These are phyloP conservation scores for Suncus etruscus DNA, from an alignment of 2,113 vertebrate genomes.

Conservation along the genomic window DNA sequence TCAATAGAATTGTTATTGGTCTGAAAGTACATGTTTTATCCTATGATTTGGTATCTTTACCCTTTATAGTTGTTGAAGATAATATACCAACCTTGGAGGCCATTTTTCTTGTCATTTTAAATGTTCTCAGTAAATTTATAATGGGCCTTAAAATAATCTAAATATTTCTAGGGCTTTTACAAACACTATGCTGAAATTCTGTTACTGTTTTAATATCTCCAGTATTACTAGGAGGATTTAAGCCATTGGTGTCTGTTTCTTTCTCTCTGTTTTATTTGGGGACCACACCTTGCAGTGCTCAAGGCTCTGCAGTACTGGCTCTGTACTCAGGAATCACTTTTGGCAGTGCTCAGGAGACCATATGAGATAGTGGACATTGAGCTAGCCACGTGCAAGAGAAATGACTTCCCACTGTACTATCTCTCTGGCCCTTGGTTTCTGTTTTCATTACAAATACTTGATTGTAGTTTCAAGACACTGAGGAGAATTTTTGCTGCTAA, in stretches of 20 bases:
- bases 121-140: constrained; percentile 55
- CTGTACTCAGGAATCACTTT: too few species aligned
- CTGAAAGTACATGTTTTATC: background rate
- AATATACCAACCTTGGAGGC: background rate
- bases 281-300: too few species aligned
- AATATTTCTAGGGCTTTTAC: background rate
- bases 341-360: too few species aligned
- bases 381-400: too few species aligned
- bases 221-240: background rate
- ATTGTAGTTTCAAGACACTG: background rate
- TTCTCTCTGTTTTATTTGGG: too few species aligned
- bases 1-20: background rate
- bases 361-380: too few species aligned
- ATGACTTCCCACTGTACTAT: too few species aligned
- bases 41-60: constrained; percentile 27
- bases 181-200: constrained; percentile 1
- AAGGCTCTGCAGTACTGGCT: too few species aligned
- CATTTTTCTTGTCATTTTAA: constrained; percentile 51
- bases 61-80: constrained; percentile 39
- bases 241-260: constrained; percentile 30
- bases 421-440: background rate
- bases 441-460: constrained; percentile 22
- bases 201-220: constrained; percentile 31
- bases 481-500: constrained; percentile 28
- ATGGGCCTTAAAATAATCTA: constrained; percentile 31